Evolutionary conservation across 1,140 invertebrate species (phyloP).

Genomic region (Drusus annulatus): DNA sequence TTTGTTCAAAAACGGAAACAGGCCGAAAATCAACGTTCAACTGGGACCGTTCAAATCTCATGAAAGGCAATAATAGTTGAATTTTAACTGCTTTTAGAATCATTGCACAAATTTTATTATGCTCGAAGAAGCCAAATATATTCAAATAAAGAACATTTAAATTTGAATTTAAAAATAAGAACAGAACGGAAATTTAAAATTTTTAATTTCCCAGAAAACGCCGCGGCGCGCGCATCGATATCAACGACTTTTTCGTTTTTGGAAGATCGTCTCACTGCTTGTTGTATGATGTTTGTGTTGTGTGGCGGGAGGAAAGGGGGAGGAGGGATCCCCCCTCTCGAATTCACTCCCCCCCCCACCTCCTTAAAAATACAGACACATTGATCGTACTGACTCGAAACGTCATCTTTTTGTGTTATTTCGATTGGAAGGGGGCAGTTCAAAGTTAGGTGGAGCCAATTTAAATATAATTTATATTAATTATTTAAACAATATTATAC

Average conservation of each 20-base stretch:
- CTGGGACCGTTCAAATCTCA: no score
- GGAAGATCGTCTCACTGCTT: not conserved
- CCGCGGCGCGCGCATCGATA: not conserved
- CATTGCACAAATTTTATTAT: no score
- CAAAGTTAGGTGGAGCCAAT: not conserved
- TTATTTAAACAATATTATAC: no score
- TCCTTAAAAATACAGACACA: not conserved
- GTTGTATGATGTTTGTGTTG: no score
- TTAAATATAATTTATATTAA: no score
- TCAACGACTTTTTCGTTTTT: constrained; percentile 10
- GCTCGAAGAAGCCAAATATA: not conserved
- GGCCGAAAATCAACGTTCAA: no score
- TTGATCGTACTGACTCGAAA: not conserved
- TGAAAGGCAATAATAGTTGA: no score
- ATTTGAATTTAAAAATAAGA: constrained; percentile 17
- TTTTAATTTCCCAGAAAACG: not conserved
- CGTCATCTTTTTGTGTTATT: constrained; percentile 31
- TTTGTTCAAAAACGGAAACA: no score
- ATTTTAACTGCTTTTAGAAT: no score
- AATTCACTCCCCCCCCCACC: not conserved
- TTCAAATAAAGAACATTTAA: not conserved
- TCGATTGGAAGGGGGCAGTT: not conserved
- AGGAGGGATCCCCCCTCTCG: not conserved
- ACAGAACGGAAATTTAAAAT: not conserved
- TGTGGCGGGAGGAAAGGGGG: not conserved